Base-by-base conservation (phyloP, 2,888 invertebrate species). In the Choristoneura rosaceana region DNA sequence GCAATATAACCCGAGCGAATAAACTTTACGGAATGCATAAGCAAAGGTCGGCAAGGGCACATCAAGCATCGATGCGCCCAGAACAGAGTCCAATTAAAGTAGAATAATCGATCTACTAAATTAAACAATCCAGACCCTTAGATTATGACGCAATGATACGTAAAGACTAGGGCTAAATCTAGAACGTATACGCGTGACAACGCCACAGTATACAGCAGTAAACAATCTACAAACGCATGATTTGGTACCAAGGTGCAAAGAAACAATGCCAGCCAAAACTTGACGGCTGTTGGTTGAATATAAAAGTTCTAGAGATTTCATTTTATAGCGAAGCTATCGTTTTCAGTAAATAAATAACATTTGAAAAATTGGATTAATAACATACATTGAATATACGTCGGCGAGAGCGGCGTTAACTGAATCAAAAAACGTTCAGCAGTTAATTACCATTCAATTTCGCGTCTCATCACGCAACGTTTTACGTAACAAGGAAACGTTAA, bases 401-500 rank as follows among this genome's bases (percentile, higher is more conserved):
- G 17, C 5, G 52, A 8, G 47, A 4, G n/a, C n/a, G n/a, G 7
- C n/a, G 5, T 14, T 47, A 47, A 47, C 5, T n/a, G 3, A 25
- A 55, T 25, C 55, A 55, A 17, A 15, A 14, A 55, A 55, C 8
- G 12, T 12, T 12, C 55, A 17, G 25, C 55, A 1, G 33, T 45
- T 43, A 41, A 61, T 47, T 25, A 9, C 33, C 10, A 50, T 55
- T 33, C 38, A 61, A 60, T 25, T 55, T 58, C 55, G 14, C 17
- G 38, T 15, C 41, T 17, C 15, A 61, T 52, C 38, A 60, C 59
- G 74, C 62, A 14, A 45, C 62, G 43, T 62, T 69, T 71, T 74
- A 75, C 74, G 69, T 73, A 75, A 75, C 74, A 75, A 76, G 74
- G 73, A 75, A 77, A 66, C 75, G 76, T 77, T 78, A 77, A 76